Percentiles rank a stretch among this genome's conserved stretches.
phyloP scores from a whole-genome alignment of 1,140 invertebrate species.

The Mercenaria mercenaria region DNA sequence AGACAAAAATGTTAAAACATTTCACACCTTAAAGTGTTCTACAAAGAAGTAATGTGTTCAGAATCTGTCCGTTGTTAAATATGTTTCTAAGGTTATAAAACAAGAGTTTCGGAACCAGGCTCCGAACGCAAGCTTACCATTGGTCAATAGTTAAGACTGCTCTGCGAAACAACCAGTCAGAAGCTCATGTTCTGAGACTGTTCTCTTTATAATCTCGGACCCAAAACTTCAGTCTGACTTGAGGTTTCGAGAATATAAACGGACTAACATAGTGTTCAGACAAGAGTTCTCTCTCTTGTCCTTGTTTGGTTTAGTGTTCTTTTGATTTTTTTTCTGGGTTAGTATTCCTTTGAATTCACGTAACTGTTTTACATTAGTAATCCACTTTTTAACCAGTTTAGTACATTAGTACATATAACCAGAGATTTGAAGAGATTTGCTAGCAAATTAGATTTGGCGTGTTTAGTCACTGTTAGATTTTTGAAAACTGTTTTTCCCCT shows the following conservation, averaged over 20 bases:
- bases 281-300: no score
- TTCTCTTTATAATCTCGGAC: no score
- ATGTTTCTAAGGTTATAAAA: not conserved
- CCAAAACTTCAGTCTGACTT: no score
- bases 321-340: no score
- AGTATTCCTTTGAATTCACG: no score
- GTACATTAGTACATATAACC: not conserved
- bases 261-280: no score
- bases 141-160: not conserved
- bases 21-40: not conserved
- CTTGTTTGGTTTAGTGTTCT: no score
- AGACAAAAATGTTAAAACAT: not conserved
- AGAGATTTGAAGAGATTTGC: not conserved
- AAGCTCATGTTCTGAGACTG: not conserved
- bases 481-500: not conserved
- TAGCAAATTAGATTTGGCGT: not conserved
- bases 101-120: not conserved
- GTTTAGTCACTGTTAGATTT: slow-evolving; percentile 14
- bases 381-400: no score
- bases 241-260: no score
- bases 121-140: not conserved
- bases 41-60: not conserved
- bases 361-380: no score
- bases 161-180: not conserved
- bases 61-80: not conserved